phyloP scores from a whole-genome alignment of 2,888 invertebrate species.

The Drosophila percnosoma region DNA sequence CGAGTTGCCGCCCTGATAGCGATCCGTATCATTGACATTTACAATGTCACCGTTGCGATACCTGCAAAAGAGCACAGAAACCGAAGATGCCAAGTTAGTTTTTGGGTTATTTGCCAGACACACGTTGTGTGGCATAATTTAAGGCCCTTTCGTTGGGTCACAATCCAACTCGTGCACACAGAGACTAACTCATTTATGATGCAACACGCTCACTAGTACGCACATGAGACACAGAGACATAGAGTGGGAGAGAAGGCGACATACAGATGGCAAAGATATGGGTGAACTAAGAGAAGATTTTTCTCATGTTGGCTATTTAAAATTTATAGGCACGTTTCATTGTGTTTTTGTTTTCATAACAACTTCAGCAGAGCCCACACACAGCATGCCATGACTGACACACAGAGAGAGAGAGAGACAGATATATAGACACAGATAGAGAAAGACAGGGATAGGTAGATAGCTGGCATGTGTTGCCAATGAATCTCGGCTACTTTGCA shows the following conservation, averaged over 20 bases:
- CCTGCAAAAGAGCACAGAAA: slow-evolving; percentile 85
- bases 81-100: slow-evolving; percentile 14
- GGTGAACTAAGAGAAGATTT: background rate
- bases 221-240: background rate
- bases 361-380: slow-evolving; percentile 37
- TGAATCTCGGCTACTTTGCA: slow-evolving; percentile 44
- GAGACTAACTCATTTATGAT: slow-evolving; percentile 40
- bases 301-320: slow-evolving; percentile 61
- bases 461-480: slow-evolving; percentile 23
- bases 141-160: slow-evolving; percentile 36
- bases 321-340: slow-evolving; percentile 72
- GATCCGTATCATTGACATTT: slow-evolving; percentile 86
- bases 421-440: background rate
- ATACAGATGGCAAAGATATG: background rate
- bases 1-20: slow-evolving; percentile 91
- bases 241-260: background rate
- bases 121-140: slow-evolving; percentile 53
- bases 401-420: background rate
- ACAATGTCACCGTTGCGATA: slow-evolving; percentile 88
- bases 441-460: background rate
- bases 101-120: slow-evolving; percentile 17
- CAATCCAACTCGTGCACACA: slow-evolving; percentile 12
- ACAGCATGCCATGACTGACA: background rate
- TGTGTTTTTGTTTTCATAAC: slow-evolving; percentile 62
- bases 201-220: slow-evolving; percentile 37